Conservation (phyloP, 1,140 invertebrate genomes). For the Popillia japonica region DNA sequence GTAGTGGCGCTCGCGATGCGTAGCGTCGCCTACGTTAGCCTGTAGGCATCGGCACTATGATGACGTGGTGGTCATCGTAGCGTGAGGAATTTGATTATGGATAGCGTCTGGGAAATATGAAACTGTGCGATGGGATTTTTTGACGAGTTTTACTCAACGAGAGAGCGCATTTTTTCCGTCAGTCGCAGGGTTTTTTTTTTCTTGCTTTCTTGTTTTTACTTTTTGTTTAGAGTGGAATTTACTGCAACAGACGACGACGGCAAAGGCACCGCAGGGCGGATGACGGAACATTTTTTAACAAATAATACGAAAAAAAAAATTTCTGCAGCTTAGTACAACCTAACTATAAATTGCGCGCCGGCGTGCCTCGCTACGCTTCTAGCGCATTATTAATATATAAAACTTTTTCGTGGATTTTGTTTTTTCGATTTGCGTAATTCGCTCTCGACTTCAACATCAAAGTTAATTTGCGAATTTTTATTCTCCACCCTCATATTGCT, state of each 20-base stretch:
- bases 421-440: not conserved
- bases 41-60: not conserved
- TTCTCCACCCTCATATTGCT: no score
- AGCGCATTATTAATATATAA: not conserved
- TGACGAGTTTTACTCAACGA: not conserved
- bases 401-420: not conserved
- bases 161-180: not conserved
- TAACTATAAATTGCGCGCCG: not conserved
- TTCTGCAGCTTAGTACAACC: not conserved
- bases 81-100: constrained; percentile 10
- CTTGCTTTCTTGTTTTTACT: not conserved
- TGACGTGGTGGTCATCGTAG: constrained; percentile 8
- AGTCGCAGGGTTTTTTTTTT: not conserved
- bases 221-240: not conserved
- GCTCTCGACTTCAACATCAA: not conserved
- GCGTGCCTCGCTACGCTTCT: not conserved
- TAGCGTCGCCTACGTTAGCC: not conserved
- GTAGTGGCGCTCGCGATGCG: not conserved
- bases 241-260: not conserved
- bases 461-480: not conserved
- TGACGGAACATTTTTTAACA: no score
- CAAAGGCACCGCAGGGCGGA: not conserved
- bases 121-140: not conserved
- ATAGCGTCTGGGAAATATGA: not conserved
- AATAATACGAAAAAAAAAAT: no score